Evolutionary conservation across 2,888 invertebrate species (phyloP).

Genomic region (Parasteatoda lunata): DNA sequence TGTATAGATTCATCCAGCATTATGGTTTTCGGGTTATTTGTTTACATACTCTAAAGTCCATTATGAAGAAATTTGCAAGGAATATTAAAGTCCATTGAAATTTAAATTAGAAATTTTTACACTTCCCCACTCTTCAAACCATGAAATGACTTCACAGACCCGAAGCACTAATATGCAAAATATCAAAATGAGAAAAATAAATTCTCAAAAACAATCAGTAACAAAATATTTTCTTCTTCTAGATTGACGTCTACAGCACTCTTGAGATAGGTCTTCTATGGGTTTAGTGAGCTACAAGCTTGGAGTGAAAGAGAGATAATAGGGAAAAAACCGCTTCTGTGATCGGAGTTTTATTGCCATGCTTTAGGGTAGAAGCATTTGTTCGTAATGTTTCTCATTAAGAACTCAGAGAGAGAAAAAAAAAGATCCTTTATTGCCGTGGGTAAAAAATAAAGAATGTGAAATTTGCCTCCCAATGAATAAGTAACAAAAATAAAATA

Average conservation of each 20-base stretch:
- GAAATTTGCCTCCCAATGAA: constrained; percentile 49
- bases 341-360: constrained; percentile 62
- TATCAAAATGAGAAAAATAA: constrained; percentile 26
- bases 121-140: neutral
- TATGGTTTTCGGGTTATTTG: too few relatives aligned
- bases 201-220: constrained; percentile 31
- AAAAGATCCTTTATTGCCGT: constrained; percentile 49
- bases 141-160: neutral
- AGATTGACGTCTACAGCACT: constrained; percentile 32
- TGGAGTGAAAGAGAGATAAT: constrained; percentile 25
- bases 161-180: constrained; percentile 20
- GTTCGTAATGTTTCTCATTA: constrained; percentile 67
- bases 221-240: constrained; percentile 16
- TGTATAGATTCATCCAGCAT: too few relatives aligned
- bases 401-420: constrained; percentile 12
- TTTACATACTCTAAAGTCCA: too few relatives aligned
- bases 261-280: constrained; percentile 23
- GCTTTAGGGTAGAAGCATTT: constrained; percentile 56
- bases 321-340: constrained; percentile 34
- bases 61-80: neutral
- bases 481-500: constrained; percentile 14
- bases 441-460: constrained; percentile 39
- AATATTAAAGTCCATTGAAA: neutral
- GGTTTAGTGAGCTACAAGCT: neutral
- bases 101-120: neutral